Percentiles rank a stretch among this genome's conserved stretches.
These are phyloP conservation scores for Vollenhovia emeryi DNA, from an alignment of 1,140 invertebrate species.

Conservation along the genomic window DNA sequence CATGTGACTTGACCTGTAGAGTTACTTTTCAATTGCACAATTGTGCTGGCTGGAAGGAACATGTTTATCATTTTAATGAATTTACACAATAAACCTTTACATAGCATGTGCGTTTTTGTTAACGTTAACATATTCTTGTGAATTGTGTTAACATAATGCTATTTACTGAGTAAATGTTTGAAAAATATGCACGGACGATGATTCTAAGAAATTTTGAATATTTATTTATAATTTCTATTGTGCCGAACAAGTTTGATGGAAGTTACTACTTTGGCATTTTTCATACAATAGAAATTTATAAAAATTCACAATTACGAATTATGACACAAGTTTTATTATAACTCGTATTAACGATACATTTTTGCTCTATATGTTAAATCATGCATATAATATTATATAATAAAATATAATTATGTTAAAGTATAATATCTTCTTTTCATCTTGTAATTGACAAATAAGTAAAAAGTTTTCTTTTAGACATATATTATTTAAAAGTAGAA, in stretches of 20 bases:
- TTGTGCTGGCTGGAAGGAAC: background rate
- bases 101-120: background rate
- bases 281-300: background rate
- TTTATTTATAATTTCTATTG: background rate
- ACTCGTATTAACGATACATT: background rate
- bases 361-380: background rate
- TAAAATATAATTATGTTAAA: background rate
- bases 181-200: background rate
- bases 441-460: background rate
- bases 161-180: constrained; percentile 19
- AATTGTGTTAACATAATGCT: too few relatives aligned
- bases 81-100: background rate
- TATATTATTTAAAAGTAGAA: background rate
- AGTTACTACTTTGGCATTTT: background rate
- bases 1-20: background rate
- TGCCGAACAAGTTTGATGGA: background rate
- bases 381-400: background rate
- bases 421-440: background rate
- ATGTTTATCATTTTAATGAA: constrained; percentile 16
- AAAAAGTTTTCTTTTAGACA: background rate
- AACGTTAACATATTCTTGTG: background rate
- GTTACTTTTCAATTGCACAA: background rate
- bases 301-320: background rate
- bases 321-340: background rate
- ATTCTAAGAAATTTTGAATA: constrained; percentile 21